phyloP scores from a whole-genome alignment of 2,113 vertebrate genomes.

The Phasianus colchicus region DNA sequence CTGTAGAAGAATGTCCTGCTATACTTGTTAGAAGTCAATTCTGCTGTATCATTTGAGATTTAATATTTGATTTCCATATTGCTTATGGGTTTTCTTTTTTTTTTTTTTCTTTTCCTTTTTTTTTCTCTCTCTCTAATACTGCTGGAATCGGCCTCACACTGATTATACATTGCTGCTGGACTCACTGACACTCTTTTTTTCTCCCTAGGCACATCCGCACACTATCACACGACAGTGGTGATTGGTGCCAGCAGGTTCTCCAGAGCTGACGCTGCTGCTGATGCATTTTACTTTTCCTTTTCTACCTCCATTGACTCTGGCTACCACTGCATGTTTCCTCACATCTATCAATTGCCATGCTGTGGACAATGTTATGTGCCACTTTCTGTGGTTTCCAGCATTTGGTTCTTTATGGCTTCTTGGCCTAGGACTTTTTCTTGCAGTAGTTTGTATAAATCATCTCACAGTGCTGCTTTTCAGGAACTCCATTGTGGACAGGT shows the following conservation, averaged over 20 bases:
- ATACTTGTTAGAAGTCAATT: rapidly evolving
- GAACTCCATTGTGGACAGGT: background rate
- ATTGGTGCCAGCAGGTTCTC: background rate
- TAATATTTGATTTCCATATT: background rate
- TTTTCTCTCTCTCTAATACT: background rate
- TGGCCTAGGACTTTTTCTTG: background rate
- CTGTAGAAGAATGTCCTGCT: rapidly evolving
- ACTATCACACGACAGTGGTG: rapidly evolving
- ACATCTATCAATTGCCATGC: background rate
- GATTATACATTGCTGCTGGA: background rate
- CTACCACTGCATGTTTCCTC: rapidly evolving
- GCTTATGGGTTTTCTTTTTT: background rate
- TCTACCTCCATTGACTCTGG: too few species aligned
- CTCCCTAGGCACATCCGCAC: rapidly evolving
- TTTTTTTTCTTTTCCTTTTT: background rate
- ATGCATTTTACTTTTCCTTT: background rate
- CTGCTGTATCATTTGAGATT: background rate
- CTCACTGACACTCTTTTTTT: background rate
- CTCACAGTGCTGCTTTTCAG: conserved; percentile 34
- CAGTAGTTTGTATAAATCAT: background rate
- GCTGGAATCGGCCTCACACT: rapidly evolving
- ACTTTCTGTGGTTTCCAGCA: background rate
- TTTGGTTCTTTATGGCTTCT: background rate
- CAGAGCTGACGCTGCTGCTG: rapidly evolving
- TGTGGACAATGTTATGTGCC: rapidly evolving